These are phyloP conservation scores for Sebastes itinus DNA, from an alignment of 2,797 vertebrate genomes.

Conservation along the genomic window DNA sequence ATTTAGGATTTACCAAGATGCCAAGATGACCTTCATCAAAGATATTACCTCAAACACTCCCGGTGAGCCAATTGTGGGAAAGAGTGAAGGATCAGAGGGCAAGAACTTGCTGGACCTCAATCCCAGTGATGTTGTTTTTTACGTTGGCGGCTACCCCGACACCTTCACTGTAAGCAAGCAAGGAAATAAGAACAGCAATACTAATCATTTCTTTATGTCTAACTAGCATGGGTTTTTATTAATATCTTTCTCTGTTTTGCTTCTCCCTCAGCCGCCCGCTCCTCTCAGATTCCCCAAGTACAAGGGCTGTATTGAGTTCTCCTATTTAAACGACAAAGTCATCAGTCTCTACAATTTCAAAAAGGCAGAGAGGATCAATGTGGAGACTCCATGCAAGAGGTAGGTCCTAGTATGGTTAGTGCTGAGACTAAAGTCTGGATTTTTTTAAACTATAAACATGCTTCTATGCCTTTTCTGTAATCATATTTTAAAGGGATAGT, in stretches of 20 bases:
- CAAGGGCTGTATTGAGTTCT: conserved; percentile 92
- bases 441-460: background rate
- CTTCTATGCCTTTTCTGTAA: background rate
- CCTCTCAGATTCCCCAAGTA: conserved; percentile 85
- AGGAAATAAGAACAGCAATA: background rate
- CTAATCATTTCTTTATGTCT: background rate
- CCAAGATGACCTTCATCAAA: conserved; percentile 64
- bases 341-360: conserved; percentile 95
- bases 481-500: background rate
- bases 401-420: conserved; percentile 28
- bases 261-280: conserved; percentile 84
- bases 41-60: conserved; percentile 8
- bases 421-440: background rate
- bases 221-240: background rate
- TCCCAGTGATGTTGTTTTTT: conserved; percentile 79
- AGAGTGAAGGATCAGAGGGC: background rate
- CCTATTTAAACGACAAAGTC: conserved; percentile 86
- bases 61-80: accelerated
- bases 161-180: conserved; percentile 77
- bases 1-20: conserved; percentile 83
- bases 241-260: conserved; percentile 10
- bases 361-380: conserved; percentile 60
- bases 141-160: conserved; percentile 82
- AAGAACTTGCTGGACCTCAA: conserved; percentile 78
- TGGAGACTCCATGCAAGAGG: conserved; percentile 77